phyloP scores from a whole-genome alignment of 2,797 vertebrate species.

The Rhinella marina region DNA sequence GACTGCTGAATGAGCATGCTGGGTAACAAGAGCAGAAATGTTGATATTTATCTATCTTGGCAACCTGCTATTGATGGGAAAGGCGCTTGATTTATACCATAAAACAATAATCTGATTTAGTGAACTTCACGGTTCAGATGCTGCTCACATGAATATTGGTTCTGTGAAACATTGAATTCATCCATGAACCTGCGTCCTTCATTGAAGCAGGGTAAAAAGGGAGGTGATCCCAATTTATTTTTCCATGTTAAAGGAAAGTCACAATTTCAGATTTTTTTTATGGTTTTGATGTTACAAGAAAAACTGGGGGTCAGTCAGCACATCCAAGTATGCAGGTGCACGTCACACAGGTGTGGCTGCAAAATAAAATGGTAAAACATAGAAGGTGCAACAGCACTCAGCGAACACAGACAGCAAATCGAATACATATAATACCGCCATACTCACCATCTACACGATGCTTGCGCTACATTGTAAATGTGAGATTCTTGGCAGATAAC shows the following conservation, averaged over 20 bases:
- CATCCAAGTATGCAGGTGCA: too few relatives aligned
- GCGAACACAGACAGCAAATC: too few relatives aligned
- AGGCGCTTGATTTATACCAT: constrained; percentile 10
- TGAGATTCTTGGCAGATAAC: too few relatives aligned
- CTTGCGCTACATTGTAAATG: too few relatives aligned
- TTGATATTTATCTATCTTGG: constrained; percentile 28
- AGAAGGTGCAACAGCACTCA: too few relatives aligned
- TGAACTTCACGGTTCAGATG: constrained; percentile 8
- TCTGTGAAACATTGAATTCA: constrained; percentile 37
- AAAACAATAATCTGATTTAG: constrained; percentile 24
- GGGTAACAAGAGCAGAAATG: constrained; percentile 8
- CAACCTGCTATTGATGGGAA: constrained; percentile 21
- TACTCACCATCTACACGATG: too few relatives aligned
- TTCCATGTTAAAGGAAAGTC: constrained; percentile 17
- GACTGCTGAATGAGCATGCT: constrained; percentile 22
- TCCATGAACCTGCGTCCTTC: constrained; percentile 25
- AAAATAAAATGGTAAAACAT: too few relatives aligned
- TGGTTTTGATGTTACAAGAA: not conserved
- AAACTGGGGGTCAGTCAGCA: too few relatives aligned
- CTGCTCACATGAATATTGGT: constrained; percentile 21
- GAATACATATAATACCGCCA: too few relatives aligned
- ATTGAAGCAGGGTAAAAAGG: constrained; percentile 1
- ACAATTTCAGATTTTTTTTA: not conserved
- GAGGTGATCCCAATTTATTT: constrained; percentile 12
- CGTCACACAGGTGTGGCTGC: too few relatives aligned